Percentiles rank a stretch among this genome's conserved stretches.
Evolutionary conservation across 2,113 vertebrate species (phyloP).

Genomic region (Ibidorhyncha struthersii): DNA sequence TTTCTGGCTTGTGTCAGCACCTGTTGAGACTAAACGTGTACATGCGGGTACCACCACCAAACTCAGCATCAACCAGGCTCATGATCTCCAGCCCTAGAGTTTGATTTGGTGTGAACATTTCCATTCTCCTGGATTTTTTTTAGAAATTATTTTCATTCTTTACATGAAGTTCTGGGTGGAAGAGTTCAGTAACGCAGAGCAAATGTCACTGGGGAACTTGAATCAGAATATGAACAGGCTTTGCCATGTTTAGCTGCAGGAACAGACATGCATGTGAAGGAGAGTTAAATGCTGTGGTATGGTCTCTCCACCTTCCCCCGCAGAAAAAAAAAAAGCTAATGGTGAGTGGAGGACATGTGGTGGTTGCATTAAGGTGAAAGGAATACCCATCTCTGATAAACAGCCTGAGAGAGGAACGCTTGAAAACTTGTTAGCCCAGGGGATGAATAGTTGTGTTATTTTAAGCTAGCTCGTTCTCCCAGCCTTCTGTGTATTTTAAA

Average conservation of each 20-base stretch:
- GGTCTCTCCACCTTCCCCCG: not conserved
- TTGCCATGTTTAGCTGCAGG: not conserved
- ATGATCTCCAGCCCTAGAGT: not conserved
- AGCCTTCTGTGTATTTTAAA: not conserved
- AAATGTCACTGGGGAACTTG: not conserved
- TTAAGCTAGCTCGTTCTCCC: not conserved
- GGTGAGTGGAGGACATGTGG: not conserved
- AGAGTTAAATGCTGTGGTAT: not conserved
- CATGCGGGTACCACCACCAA: not conserved
- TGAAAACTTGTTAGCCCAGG: not conserved
- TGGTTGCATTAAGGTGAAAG: not conserved
- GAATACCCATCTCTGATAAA: not conserved
- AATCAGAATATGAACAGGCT: not conserved
- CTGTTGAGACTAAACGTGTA: not conserved
- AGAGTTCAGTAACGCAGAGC: not conserved
- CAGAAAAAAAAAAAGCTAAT: too few species aligned
- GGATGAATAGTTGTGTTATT: not conserved
- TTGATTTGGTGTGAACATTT: not conserved
- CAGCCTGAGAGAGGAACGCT: not conserved
- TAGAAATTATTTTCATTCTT: not conserved
- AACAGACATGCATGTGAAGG: not conserved
- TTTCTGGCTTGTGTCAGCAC: not conserved
- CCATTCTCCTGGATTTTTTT: not conserved
- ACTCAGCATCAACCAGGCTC: not conserved
- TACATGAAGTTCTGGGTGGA: not conserved